Evolutionary conservation across 2,797 vertebrate species (phyloP).

Genomic region (Labeo calbasu): DNA sequence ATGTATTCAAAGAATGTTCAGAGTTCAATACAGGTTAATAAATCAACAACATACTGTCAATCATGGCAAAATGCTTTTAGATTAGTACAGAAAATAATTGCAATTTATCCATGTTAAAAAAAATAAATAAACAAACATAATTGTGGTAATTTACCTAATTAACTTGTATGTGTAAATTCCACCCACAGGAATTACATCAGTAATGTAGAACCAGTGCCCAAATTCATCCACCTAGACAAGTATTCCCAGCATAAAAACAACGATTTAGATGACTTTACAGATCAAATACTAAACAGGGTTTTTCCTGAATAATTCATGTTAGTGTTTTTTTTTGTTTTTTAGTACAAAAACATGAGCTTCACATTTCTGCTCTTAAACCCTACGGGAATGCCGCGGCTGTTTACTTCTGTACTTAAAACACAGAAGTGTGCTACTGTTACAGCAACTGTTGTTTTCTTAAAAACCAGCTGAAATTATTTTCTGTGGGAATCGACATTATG

Average conservation of each 20-base stretch:
- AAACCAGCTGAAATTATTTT: neutral
- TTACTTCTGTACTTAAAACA: neutral
- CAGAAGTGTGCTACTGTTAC: neutral
- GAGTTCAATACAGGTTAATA: neutral
- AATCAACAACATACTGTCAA: neutral
- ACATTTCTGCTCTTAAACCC: slow-evolving; percentile 6
- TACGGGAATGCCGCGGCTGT: neutral
- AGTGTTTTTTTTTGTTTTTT: too few species aligned
- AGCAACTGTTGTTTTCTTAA: neutral
- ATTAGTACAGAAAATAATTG: neutral
- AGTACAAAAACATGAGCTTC: neutral
- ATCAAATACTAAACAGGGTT: slow-evolving; percentile 1
- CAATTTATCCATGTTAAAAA: neutral
- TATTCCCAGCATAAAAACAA: neutral
- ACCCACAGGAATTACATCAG: neutral
- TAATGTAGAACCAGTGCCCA: neutral
- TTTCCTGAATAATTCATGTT: neutral
- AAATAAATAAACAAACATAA: neutral
- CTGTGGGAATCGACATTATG: neutral
- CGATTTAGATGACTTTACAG: neutral
- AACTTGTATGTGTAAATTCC: neutral
- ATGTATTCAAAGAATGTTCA: neutral
- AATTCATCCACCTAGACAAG: neutral
- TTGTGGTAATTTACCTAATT: neutral
- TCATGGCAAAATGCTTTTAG: too few species aligned